Evolutionary conservation across 2,113 vertebrate species (phyloP), one percentile per base, ranked within the genome.

Genomic region (Cynopterus brachyotis): DNA sequence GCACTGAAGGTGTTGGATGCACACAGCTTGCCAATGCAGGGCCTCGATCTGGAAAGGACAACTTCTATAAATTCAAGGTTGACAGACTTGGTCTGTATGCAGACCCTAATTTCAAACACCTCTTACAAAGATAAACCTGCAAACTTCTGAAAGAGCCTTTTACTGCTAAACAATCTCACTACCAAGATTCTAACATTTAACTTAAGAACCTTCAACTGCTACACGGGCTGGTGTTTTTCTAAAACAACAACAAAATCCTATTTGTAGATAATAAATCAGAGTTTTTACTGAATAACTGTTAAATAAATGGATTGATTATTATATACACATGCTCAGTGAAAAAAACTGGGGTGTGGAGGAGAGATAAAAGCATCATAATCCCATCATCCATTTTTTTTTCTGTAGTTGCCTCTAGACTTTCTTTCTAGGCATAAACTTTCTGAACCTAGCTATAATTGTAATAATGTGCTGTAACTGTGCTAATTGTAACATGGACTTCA

Each of bases 181-280:
- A 59, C 12, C 16, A 66, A 70, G 35, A 69, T 89, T 83, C 50
- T 53, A 28, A n/a, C 19, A 53, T 66, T 84, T 75, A 80, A 81
- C 66, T 64, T 45, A 47, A 87, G 64, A 40, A 40, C 11, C 50
- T 83, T 81, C 47, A 30, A 76, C 15, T 73, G 66, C 35, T 73
- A 78, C 13, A 20, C 13, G 80, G 64, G 30, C 22, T 80, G 40
- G 15, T 78, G 6, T 15, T 8, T 84, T 76, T 73, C 80, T 64
- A 45, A 87, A 73, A 95, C 20, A 83, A 50, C 30, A 50, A 64
- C 22, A 42, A 96, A 96, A 90, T 35, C 35, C 53, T 96, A 64
- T 42, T 20, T 76, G 53, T 15, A 40, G 70, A 76, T 57, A 93
- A 78, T 45, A 92, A 83, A 75, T 8, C n/a, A 84, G 72, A 83